Base-by-base conservation (phyloP, 2,888 invertebrate genomes). In the Schizotus pectinicornis region DNA sequence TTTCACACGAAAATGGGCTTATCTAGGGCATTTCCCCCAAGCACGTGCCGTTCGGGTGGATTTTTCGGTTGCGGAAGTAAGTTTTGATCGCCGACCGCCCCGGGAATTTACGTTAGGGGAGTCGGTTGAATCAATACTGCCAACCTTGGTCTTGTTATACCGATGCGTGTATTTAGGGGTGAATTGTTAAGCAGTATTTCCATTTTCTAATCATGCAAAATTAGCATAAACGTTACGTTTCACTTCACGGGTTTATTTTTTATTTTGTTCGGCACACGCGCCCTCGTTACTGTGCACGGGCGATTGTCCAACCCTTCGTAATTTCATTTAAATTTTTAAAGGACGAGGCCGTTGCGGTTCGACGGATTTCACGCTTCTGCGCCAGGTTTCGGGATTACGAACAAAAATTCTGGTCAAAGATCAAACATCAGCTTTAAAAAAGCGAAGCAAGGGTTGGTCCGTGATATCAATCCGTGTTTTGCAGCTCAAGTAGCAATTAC, bases 161-260 rank as follows among this genome's bases (percentile, higher is more conserved):
- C 41, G 48, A 47, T 63, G 68, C 67, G 63, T 59, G 65, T 66
- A 79, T 79, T 81, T 58, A 67, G 64, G 70, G 71, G 70, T 70
- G 71, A 69, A 71, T 72, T 64, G 61, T 65, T 69, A 67, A 69
- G 37, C 37, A 63, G 67, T 55, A 60, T 61, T 64, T 67, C 55
- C 62, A 61, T 67, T 68, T 68, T 67, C 65, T 65, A 62, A 67
- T 67, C 68, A 64, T 61, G 66, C 57, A 46, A 70, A 59, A 73
- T 74, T 71, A 68, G 63, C 74, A 73, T 74, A 72, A 72, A 67
- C 71, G 71, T 71, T 70, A 67, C 56, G 63, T 66, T 65, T 56
- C 60, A 62, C 57, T 55, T 67, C 67, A 56, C 64, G 61, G 61
- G 66, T 60, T 59, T 50, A 47, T 63, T 64, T 62, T 64, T 63